Evolutionary conservation across 2,113 vertebrate species (phyloP), one percentile per base, ranked within the genome.

Genomic region (Steatornis caripensis): DNA sequence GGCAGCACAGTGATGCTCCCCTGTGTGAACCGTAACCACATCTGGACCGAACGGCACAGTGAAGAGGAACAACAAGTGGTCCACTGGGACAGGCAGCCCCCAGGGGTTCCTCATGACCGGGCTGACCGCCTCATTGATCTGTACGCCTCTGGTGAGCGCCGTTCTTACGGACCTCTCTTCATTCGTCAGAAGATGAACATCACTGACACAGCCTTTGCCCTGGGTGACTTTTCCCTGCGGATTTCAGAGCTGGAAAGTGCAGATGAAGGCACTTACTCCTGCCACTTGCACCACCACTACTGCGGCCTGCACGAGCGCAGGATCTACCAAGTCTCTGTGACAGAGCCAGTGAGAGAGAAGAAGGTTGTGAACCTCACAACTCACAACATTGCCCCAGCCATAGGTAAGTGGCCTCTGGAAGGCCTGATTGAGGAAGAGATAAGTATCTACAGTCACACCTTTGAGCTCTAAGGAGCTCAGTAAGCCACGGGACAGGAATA

Each of bases 241-340:
- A 97, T 97, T 64, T 95, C 97, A 1, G 81, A 94, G 68, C 94
- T 99, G 97, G 99, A 98, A 88, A 98, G 97, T 1, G 97, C 97
- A 0, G 98, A 99, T 10, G 98, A 98, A 93, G 99, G 99, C 74
- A 98, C 99, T 39, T 99, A 99, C 88, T 99, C 99, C 37, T 99
- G 99, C 95, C 98, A 99, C 95, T 98, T 99, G 91, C 99, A 99
- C 91, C 99, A 99, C 58, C 99, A 99, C 95, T 99, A 99, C 98
- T 99, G 99, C 5, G 99, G 99, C 5, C 98, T 99, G 34, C 98
- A 99, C 0, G 99, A 99, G 96, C 98, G 99, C 62, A 98, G 99
- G 30, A 98, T 99, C 96, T 99, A 99, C 98, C 98, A 97, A 51
- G 95, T 99, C 82, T 93, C 91, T 0, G 98, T 99, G 54, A 96